Evolutionary conservation across 64 coral and sea anemone genomes (phyloP).

Genomic region (Montipora sp.): DNA sequence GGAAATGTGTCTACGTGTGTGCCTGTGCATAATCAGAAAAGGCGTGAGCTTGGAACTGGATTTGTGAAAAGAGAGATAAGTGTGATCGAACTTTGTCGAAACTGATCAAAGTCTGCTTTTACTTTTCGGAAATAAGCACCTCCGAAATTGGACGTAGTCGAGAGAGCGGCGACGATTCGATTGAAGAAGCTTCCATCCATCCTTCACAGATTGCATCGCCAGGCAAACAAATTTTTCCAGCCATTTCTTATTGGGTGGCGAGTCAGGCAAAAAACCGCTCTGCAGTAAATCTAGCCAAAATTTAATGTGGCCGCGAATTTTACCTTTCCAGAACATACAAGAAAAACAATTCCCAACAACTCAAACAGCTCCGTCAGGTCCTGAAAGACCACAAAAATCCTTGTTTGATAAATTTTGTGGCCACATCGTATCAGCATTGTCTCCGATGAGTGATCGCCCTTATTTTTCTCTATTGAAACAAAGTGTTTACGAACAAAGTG

Average conservation of each 20-base stretch:
- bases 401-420: too few species aligned
- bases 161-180: neutral
- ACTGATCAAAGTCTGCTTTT: neutral
- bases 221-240: slow-evolving; percentile 34
- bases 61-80: too few species aligned
- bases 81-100: neutral
- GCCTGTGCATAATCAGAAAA: too few species aligned
- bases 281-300: slow-evolving; percentile 16
- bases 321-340: slow-evolving; percentile 19
- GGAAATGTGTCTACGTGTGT: too few species aligned
- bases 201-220: neutral
- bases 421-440: too few species aligned
- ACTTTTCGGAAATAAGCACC: slow-evolving; percentile 9
- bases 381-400: too few species aligned
- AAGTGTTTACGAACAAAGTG: too few species aligned
- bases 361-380: neutral
- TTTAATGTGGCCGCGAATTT: slow-evolving; percentile 25
- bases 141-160: neutral
- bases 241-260: slow-evolving; percentile 56
- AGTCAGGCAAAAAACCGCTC: slow-evolving; percentile 3
- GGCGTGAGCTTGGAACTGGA: too few species aligned
- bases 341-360: neutral
- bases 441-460: too few species aligned
- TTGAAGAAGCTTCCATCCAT: neutral
- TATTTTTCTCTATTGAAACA: too few species aligned